A percentile compares a stretch with the other conserved stretches of the same genome.
These are phyloP conservation scores for Crenichthys baileyi DNA, from an alignment of 2,797 vertebrate genomes.

Conservation along the genomic window DNA sequence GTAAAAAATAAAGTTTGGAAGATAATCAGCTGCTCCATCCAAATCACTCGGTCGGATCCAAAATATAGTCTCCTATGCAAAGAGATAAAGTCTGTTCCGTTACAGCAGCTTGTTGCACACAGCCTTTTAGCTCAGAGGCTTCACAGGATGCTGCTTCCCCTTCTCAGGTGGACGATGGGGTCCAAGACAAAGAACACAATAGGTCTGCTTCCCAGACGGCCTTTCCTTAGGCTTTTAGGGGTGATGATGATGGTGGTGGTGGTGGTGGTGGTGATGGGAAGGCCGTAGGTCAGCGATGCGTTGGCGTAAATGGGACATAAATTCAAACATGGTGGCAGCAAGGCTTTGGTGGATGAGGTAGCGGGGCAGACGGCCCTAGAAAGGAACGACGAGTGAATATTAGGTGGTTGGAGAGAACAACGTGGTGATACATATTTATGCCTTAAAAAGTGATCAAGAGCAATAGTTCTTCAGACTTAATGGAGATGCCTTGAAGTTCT, in stretches of 20 bases:
- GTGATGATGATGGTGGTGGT: conserved; percentile 35
- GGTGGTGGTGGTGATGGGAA: conserved; percentile 37
- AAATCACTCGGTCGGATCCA: not conserved
- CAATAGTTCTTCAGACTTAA: not conserved
- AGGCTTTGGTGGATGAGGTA: conserved; percentile 98
- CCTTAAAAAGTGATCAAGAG: not conserved
- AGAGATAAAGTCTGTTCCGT: conserved; percentile 14
- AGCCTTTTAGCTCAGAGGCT: conserved; percentile 1
- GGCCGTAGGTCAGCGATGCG: conserved; percentile 81
- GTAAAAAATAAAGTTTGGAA: conserved; percentile 6
- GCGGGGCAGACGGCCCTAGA: conserved; percentile 91
- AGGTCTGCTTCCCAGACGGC: conserved; percentile 17
- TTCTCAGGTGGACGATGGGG: not conserved
- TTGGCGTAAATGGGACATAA: conserved; percentile 90
- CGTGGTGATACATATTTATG: not conserved
- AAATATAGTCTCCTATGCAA: conserved; percentile 2
- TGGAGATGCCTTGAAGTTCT: not conserved
- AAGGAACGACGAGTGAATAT: not conserved
- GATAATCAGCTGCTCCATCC: conserved; percentile 16
- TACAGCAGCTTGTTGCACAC: not conserved
- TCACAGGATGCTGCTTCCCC: not conserved
- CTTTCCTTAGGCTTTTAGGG: conserved; percentile 14
- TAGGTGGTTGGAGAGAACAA: not conserved
- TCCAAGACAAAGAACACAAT: not conserved
- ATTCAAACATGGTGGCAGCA: conserved; percentile 97